phyloP scores from a whole-genome alignment of 1,140 invertebrate species.

The Drosophila sproati region DNA sequence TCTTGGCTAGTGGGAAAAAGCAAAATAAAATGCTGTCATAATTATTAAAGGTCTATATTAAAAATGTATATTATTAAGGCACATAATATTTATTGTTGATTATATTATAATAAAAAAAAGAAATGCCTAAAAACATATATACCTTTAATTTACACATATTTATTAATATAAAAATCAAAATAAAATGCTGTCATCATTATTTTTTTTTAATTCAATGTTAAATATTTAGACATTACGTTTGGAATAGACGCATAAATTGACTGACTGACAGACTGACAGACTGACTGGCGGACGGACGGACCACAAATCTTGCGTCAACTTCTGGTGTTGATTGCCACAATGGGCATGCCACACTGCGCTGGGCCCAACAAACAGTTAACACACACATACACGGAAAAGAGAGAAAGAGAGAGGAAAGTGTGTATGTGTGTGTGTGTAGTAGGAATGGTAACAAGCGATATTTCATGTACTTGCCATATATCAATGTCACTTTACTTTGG shows the following conservation, averaged over 20 bases:
- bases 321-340: conserved; percentile 79
- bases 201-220: conserved; percentile 59
- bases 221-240: conserved; percentile 61
- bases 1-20: too few species aligned
- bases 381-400: conserved; percentile 1
- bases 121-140: too few species aligned
- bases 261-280: conserved; percentile 20
- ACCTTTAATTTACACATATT: too few species aligned
- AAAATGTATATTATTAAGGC: too few species aligned
- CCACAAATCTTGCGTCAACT: conserved; percentile 76
- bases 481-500: conserved; percentile 83
- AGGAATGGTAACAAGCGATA: conserved; percentile 70
- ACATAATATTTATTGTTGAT: too few species aligned
- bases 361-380: conserved; percentile 27
- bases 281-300: conserved; percentile 49
- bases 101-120: not conserved
- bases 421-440: conserved; percentile 15
- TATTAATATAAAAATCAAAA: conserved; percentile 26
- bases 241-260: conserved; percentile 38
- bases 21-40: too few species aligned
- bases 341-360: conserved; percentile 56
- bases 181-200: conserved; percentile 61
- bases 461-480: conserved; percentile 82
- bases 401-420: conserved; percentile 1
- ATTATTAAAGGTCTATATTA: too few species aligned